Evolutionary conservation across 2,888 invertebrate genomes (phyloP), one percentile per base, ranked within the genome.

Genomic region (Athalia circularis): DNA sequence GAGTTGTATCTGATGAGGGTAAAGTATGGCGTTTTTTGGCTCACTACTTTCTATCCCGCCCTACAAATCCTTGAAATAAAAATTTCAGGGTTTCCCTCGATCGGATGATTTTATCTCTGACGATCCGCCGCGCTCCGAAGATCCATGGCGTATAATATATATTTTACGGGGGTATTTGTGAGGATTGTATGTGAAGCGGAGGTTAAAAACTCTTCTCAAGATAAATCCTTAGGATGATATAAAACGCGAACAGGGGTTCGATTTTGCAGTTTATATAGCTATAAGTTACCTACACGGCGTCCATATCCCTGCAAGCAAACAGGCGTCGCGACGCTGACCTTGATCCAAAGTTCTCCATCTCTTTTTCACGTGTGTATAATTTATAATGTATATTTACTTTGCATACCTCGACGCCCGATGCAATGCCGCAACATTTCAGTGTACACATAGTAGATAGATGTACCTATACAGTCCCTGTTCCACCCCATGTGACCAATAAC

Each of bases 321-420:
- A 65, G 52, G 52, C 68, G 68, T 68, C 68, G 52, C 68, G 68
- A 68, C 54, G 68, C 11, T 43, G 68, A 54, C 68, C 68, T 52
- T 68, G 68, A 68, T 68, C 43, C 52, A 52, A 7, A n/a, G 50
- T 7, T 43, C 52, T 29, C 68, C 68, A 4, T 4, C 54, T 54
- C 54, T 68, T 9, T 54, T 43, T 15, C 67, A 11, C 9, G 11
- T 47, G 2, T n/a, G 6, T 13, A 48, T 59, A n/a, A 62, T 15
- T 43, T 62, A 15, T 48, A 3, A 48, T 43, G 8, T 65, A n/a
- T 29, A 64, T 64, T 45, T 45, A 64, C 5, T 11, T n/a, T 48
- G 29, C 13, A 48, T 65, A 13, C 48, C 11, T 13, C 13, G 5
- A 59, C 65, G 13, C n/a, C 65, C 65, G 29, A 68, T 68, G 50